These are phyloP conservation scores for Gorsachius goisagi DNA, from an alignment of 2,113 vertebrate species.

Conservation along the genomic window DNA sequence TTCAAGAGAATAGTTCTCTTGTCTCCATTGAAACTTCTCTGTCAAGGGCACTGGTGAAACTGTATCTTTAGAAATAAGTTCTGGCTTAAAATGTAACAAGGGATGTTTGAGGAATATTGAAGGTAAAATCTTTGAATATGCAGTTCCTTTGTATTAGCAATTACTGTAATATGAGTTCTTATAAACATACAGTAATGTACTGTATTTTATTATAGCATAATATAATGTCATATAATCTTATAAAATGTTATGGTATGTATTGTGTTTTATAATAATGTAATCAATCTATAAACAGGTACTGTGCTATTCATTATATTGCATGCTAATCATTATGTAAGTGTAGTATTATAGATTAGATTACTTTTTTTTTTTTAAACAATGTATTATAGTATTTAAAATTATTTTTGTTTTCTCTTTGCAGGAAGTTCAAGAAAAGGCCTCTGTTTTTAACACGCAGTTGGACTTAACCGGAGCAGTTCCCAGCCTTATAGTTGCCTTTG, in stretches of 20 bases:
- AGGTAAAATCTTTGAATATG: background rate
- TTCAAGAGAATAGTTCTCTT: background rate
- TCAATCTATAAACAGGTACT: background rate
- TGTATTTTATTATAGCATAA: background rate
- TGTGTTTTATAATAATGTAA: background rate
- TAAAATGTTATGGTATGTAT: background rate
- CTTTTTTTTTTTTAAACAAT: background rate
- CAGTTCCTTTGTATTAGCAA: background rate
- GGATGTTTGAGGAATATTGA: background rate
- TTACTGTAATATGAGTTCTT: background rate
- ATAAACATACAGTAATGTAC: background rate
- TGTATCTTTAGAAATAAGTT: background rate
- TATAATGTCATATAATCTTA: background rate
- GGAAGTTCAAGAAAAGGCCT: conserved; percentile 88
- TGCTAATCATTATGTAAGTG: background rate
- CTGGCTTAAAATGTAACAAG: background rate
- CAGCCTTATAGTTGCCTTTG: conserved; percentile 85
- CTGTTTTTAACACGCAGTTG: conserved; percentile 84
- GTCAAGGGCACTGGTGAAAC: background rate
- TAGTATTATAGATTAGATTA: background rate
- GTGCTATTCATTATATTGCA: background rate
- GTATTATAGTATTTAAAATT: background rate
- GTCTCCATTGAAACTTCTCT: background rate
- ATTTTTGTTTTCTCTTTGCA: conserved; percentile 69
- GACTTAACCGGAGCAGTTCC: conserved; percentile 83